Evolutionary conservation across 2,113 vertebrate species (phyloP).

Genomic region (Dromas ardeola): DNA sequence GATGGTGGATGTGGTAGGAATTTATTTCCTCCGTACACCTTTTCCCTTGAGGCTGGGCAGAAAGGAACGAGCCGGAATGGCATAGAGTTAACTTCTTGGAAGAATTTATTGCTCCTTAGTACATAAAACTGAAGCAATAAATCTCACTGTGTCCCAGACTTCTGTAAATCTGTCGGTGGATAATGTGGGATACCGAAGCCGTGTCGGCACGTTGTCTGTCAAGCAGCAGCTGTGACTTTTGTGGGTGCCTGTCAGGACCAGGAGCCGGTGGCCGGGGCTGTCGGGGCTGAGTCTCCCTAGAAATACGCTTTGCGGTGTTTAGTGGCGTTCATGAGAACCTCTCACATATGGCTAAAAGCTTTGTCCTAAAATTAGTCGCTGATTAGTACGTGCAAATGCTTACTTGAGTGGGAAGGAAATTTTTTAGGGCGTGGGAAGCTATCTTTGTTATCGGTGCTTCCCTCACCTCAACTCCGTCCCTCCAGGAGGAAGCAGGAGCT

Average conservation of each 20-base stretch:
- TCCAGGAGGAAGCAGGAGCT: not conserved
- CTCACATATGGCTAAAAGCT: not conserved
- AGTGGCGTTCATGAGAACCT: not conserved
- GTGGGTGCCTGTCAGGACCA: fast-evolving
- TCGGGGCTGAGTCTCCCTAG: not conserved
- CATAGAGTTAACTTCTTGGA: not conserved
- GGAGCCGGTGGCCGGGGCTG: not conserved
- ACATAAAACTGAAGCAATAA: not conserved
- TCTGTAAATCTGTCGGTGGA: not conserved
- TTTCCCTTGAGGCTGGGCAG: not conserved
- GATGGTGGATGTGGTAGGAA: not conserved
- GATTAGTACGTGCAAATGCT: not conserved
- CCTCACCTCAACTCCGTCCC: not conserved
- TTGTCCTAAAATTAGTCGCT: not conserved
- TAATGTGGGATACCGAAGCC: not conserved
- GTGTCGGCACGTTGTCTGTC: not conserved
- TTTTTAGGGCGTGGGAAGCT: not conserved
- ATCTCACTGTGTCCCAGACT: not conserved
- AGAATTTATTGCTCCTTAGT: not conserved
- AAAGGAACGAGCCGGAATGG: not conserved
- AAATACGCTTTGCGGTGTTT: not conserved
- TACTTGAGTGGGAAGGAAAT: conserved; percentile 7
- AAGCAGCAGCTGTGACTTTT: not conserved
- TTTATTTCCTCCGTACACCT: not conserved
- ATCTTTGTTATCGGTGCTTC: not conserved